phyloP scores from a whole-genome alignment of 1,140 invertebrate species.

The Drosophila fuyamai region DNA sequence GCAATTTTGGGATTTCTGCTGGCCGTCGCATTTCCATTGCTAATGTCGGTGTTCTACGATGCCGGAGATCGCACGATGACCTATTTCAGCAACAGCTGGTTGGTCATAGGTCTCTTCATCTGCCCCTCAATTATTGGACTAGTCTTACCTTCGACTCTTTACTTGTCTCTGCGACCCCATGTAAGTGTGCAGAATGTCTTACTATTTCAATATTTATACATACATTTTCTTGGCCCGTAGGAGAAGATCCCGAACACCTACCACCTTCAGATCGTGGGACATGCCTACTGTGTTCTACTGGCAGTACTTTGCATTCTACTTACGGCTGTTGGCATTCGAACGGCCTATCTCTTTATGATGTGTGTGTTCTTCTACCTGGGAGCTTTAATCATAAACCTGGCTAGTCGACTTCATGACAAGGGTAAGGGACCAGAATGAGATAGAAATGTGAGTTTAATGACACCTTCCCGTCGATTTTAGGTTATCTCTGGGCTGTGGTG shows the following conservation, averaged over 20 bases:
- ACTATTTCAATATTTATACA: background rate
- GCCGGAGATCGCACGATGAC: constrained; percentile 87
- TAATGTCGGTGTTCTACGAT: constrained; percentile 85
- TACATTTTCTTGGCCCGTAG: constrained; percentile 11
- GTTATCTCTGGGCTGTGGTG: constrained; percentile 87
- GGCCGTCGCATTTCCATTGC: constrained; percentile 85
- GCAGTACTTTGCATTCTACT: constrained; percentile 57
- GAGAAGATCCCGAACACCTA: constrained; percentile 55
- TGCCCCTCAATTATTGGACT: constrained; percentile 85
- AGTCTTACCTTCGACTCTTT: constrained; percentile 48
- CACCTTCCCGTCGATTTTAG: constrained; percentile 3
- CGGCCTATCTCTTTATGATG: constrained; percentile 70
- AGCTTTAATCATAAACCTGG: constrained; percentile 65
- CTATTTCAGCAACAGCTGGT: constrained; percentile 89
- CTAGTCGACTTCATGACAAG: constrained; percentile 59
- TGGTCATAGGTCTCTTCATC: constrained; percentile 87
- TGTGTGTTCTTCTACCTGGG: constrained; percentile 68
- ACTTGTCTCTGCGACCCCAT: constrained; percentile 84
- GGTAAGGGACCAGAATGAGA: constrained; percentile 49
- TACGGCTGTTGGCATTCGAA: constrained; percentile 59
- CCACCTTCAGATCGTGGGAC: constrained; percentile 66
- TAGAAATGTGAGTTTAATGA: background rate
- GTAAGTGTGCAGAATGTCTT: constrained; percentile 81
- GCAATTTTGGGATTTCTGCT: constrained; percentile 70
- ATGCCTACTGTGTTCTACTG: constrained; percentile 65